Conservation (phyloP, 2,113 vertebrate species). For the Mesoclemmys tuberculata region DNA sequence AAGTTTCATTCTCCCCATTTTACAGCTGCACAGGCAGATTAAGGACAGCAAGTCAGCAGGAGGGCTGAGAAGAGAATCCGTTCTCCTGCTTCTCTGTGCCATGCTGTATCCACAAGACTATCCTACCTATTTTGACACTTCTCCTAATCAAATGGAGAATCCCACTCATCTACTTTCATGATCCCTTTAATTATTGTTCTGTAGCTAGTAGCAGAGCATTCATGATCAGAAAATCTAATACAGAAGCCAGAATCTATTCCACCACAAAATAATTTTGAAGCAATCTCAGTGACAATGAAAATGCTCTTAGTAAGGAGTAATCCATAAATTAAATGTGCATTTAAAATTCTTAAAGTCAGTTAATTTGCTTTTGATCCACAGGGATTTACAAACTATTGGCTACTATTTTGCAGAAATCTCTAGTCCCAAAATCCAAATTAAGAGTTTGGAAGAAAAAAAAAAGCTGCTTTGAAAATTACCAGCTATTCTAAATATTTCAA, state of each 20-base stretch:
- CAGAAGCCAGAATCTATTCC: not conserved
- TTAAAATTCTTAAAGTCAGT: slow-evolving; percentile 41
- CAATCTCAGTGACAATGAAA: slow-evolving; percentile 56
- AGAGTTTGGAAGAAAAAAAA: slow-evolving; percentile 37
- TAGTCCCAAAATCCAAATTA: slow-evolving; percentile 45
- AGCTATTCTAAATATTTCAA: slow-evolving; percentile 28
- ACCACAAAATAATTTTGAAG: slow-evolving; percentile 36
- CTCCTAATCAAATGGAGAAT: slow-evolving; percentile 3
- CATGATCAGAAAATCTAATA: not conserved
- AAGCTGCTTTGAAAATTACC: slow-evolving; percentile 56
- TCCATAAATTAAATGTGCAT: slow-evolving; percentile 39
- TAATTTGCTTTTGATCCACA: slow-evolving; percentile 62
- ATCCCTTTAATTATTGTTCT: not conserved
- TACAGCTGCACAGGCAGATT: not conserved
- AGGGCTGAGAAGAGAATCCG: not conserved
- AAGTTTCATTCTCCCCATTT: not conserved
- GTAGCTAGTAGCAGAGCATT: not conserved
- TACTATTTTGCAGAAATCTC: slow-evolving; percentile 54
- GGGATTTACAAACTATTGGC: slow-evolving; percentile 68
- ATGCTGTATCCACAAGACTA: fast-evolving
- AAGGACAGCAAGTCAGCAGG: not conserved
- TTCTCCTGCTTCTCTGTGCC: not conserved
- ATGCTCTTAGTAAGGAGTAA: slow-evolving; percentile 50
- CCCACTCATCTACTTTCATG: not conserved
- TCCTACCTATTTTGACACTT: not conserved